Percentiles rank a stretch among this genome's conserved stretches.
Evolutionary conservation across 2,113 vertebrate species (phyloP).

Genomic region (Orientallactaga bullata): DNA sequence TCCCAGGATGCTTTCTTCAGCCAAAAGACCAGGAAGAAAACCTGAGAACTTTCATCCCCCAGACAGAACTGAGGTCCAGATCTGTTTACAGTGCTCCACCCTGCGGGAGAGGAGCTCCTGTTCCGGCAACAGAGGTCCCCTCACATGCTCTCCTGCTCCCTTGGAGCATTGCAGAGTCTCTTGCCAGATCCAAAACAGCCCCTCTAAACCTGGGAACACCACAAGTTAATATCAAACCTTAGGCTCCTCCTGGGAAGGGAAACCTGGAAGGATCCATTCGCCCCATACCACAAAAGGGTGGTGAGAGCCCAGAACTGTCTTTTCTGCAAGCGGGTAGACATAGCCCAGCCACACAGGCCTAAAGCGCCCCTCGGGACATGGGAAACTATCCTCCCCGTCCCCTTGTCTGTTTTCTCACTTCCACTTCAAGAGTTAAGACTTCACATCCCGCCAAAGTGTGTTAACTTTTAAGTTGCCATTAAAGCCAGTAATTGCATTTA

Average conservation of each 20-base stretch:
- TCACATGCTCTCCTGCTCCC: neutral
- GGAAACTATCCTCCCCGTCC: no score
- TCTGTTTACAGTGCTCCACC: fast-evolving
- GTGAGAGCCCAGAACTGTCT: neutral
- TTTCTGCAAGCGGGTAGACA: neutral
- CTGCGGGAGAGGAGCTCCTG: fast-evolving
- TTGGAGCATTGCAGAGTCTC: fast-evolving
- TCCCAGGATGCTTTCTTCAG: neutral
- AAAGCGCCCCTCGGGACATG: neutral
- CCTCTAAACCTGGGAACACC: no score
- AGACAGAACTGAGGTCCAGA: fast-evolving
- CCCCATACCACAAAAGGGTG: no score
- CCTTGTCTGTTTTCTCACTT: neutral
- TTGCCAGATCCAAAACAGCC: neutral
- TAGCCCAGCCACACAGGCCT: fast-evolving
- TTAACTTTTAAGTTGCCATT: constrained; percentile 87
- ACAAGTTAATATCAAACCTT: neutral
- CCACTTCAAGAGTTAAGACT: constrained; percentile 73
- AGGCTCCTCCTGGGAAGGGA: neutral
- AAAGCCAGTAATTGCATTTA: constrained; percentile 88
- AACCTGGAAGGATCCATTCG: neutral
- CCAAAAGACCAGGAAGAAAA: neutral
- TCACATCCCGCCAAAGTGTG: constrained; percentile 77
- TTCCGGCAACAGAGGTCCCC: no score
- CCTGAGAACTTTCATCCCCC: fast-evolving